Evolutionary conservation across 2,888 invertebrate species (phyloP), one percentile per base, ranked within the genome.

Genomic region (Thumatha senex): DNA sequence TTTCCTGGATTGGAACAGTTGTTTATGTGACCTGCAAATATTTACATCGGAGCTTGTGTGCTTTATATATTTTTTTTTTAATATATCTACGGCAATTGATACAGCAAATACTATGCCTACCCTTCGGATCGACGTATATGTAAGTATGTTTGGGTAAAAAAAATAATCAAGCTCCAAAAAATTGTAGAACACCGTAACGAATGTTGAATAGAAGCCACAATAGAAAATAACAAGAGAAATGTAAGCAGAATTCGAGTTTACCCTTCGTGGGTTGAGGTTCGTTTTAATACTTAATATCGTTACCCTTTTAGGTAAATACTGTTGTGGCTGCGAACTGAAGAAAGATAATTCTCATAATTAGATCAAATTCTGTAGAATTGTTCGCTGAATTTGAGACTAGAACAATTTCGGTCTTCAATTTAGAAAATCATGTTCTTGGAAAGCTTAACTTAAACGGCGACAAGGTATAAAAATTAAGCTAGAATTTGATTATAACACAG

Each of bases 231-330:
- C 31, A 31, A n/a, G 41, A 41, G 41, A 41, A 42, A 33, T 42
- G 15, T 42, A 42, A 42, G 12, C 33, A 15, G 31, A 2, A 31
- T 43, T 38, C 2, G 31, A 42, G 8, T 15, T n/a, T 9, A 33
- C 31, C 42, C 18, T 42, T 42, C 33, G 42, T 42, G 31, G 8
- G 38, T 0, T 15, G 12, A 24, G 38, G 42, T 15, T 10, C 36
- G 5, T 18, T 31, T 31, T 48, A 33, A 38, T 33, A 42, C 31
- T 42, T 42, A 33, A 42, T 42, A 42, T 33, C 31, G 31, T 33
- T 12, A 33, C 42, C 33, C 31, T 33, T 31, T 15, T 31, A 42
- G 15, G 42, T 33, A 42, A 42, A 33, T 42, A 33, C 8, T 31
- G 18, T 15, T n/a, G 42, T n/a, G 18, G 42, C 15, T n/a, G n/a